Conservation (phyloP, 2,797 vertebrate species). For the Phataginus tetradactyla region DNA sequence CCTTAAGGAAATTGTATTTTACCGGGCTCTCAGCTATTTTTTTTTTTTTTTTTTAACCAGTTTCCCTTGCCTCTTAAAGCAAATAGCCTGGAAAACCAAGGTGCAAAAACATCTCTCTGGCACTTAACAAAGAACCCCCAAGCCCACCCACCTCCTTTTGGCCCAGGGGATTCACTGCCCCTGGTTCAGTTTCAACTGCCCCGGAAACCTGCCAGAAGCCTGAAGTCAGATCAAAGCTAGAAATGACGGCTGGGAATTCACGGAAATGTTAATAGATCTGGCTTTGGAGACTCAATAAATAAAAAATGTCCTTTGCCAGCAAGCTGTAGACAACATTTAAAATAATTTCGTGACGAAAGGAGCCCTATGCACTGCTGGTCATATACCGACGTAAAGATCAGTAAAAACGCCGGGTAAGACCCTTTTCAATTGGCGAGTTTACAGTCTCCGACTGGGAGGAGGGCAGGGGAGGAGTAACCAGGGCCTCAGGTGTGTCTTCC, state of each 20-base stretch:
- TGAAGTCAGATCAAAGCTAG: neutral
- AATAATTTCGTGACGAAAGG: neutral
- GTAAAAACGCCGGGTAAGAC: neutral
- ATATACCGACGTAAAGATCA: neutral
- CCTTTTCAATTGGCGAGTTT: constrained; percentile 2
- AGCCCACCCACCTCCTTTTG: neutral
- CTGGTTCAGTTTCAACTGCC: neutral
- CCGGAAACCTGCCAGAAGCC: neutral
- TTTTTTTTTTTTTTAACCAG: neutral
- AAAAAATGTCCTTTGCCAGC: neutral
- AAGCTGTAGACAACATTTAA: neutral
- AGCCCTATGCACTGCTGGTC: neutral
- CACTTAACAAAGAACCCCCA: neutral
- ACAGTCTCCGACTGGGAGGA: constrained; percentile 29
- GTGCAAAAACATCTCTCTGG: neutral
- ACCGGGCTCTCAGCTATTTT: neutral
- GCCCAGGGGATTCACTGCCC: neutral
- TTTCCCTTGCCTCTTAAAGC: neutral
- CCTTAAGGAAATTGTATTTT: neutral
- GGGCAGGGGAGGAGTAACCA: constrained; percentile 54
- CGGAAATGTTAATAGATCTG: neutral
- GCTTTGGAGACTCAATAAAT: neutral
- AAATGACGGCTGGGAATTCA: neutral
- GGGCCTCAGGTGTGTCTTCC: constrained; percentile 71
- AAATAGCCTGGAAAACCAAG: neutral